phyloP scores from a whole-genome alignment of 2,797 vertebrate genomes.

The Avahi laniger region DNA sequence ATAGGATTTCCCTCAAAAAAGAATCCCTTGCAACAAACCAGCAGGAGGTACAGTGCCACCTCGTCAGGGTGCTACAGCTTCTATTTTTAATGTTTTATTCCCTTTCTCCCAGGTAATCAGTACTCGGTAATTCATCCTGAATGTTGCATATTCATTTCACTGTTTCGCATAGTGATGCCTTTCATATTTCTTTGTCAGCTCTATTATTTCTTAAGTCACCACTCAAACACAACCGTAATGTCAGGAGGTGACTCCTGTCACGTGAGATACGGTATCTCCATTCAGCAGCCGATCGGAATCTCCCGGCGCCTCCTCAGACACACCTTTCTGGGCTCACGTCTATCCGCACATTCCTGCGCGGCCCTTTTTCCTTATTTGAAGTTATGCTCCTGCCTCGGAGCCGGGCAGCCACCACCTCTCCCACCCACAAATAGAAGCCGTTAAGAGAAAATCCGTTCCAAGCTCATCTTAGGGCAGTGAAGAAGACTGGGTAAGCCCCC shows the following conservation, averaged over 20 bases:
- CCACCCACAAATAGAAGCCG: conserved; percentile 78
- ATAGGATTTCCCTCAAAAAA: background rate
- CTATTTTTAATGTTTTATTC: background rate
- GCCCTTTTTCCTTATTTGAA: conserved; percentile 71
- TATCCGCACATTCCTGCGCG: conserved; percentile 58
- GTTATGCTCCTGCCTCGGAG: conserved; percentile 28
- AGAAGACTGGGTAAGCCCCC: conserved; percentile 62
- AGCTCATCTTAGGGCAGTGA: conserved; percentile 58
- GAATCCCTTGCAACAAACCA: background rate
- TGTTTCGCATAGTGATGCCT: background rate
- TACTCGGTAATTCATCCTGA: background rate
- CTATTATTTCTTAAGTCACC: conserved; percentile 44
- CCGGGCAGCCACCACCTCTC: conserved; percentile 35
- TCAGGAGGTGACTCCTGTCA: conserved; percentile 59
- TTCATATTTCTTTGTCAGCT: conserved; percentile 35
- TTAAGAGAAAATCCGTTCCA: conserved; percentile 73
- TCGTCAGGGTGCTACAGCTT: background rate
- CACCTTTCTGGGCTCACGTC: conserved; percentile 30
- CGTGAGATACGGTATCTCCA: conserved; percentile 40
- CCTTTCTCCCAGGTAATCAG: background rate
- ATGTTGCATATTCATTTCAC: background rate
- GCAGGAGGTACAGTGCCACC: background rate
- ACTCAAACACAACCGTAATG: background rate
- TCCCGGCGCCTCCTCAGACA: conserved; percentile 52
- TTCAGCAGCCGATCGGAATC: conserved; percentile 57